Evolutionary conservation across 1,140 invertebrate genomes (phyloP).

Genomic region (Anastrepha ludens): DNA sequence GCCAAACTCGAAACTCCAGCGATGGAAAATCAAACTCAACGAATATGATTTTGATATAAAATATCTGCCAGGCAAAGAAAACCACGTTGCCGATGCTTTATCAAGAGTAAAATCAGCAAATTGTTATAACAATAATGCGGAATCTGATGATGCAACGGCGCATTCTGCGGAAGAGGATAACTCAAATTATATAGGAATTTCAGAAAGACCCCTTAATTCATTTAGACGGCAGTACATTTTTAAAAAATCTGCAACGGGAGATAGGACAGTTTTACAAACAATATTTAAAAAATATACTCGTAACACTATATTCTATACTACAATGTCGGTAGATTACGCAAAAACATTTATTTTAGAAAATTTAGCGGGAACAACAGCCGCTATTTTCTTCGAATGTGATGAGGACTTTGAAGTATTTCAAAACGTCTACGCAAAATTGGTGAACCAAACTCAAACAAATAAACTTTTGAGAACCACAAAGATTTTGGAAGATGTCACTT

Average conservation of each 20-base stretch:
- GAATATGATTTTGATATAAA: not conserved
- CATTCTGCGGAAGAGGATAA: not conserved
- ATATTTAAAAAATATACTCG: no score
- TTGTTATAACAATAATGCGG: not conserved
- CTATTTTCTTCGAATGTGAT: no score
- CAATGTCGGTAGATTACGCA: no score
- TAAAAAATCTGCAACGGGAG: not conserved
- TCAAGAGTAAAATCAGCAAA: not conserved
- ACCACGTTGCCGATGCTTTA: slow-evolving; percentile 29
- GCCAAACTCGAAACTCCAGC: not conserved
- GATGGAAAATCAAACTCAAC: not conserved
- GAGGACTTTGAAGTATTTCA: no score
- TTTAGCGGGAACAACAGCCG: no score
- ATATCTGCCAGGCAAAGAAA: slow-evolving; percentile 9
- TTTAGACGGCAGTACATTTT: not conserved
- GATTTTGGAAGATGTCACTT: not conserved
- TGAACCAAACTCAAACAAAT: no score
- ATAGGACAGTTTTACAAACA: no score
- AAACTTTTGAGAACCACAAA: no score
- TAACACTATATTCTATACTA: no score
- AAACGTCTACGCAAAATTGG: no score
- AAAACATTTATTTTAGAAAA: no score
- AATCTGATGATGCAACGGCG: not conserved
- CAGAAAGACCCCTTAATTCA: slow-evolving; percentile 11
- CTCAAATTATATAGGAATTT: not conserved